Percentiles rank a stretch among this genome's conserved stretches.
phyloP scores from a whole-genome alignment of 2,797 vertebrate genomes.

The Anniella stebbinsi region DNA sequence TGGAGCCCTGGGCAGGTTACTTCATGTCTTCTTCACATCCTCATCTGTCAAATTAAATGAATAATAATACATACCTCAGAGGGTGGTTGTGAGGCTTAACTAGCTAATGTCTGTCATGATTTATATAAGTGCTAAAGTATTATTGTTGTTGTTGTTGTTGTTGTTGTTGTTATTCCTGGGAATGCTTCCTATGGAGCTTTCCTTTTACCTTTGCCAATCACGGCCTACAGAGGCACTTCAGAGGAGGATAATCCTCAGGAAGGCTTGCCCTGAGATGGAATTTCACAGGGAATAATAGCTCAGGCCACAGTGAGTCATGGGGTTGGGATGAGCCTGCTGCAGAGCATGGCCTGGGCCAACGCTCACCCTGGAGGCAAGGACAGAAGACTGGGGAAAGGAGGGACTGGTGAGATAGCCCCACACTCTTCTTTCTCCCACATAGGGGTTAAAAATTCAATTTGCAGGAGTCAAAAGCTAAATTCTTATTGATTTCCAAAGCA shows the following conservation, averaged over 20 bases:
- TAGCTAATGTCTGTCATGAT: constrained; percentile 69
- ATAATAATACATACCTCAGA: constrained; percentile 67
- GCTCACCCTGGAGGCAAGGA: background rate
- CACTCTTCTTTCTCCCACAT: background rate
- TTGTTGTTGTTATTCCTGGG: too few relatives aligned
- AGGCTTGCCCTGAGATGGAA: constrained; percentile 60
- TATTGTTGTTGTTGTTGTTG: constrained; percentile 64
- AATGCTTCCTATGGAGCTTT: constrained; percentile 59
- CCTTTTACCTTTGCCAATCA: constrained; percentile 56
- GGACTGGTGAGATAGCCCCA: background rate
- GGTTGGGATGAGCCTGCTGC: constrained; percentile 17
- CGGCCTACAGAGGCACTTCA: constrained; percentile 51
- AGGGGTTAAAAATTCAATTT: constrained; percentile 33
- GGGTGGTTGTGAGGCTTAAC: constrained; percentile 63
- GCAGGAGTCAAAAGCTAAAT: constrained; percentile 36
- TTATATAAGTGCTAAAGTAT: constrained; percentile 68
- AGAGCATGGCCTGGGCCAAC: background rate
- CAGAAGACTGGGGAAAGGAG: background rate
- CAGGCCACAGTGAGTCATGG: background rate
- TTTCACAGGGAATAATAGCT: constrained; percentile 54
- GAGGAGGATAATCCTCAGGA: constrained; percentile 60
- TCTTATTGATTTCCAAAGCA: constrained; percentile 46
- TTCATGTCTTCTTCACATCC: constrained; percentile 52
- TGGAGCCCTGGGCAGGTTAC: constrained; percentile 41
- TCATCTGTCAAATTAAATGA: constrained; percentile 60